Conservation (phyloP, 2,888 invertebrate species). For the Spicauda simplicius region DNA sequence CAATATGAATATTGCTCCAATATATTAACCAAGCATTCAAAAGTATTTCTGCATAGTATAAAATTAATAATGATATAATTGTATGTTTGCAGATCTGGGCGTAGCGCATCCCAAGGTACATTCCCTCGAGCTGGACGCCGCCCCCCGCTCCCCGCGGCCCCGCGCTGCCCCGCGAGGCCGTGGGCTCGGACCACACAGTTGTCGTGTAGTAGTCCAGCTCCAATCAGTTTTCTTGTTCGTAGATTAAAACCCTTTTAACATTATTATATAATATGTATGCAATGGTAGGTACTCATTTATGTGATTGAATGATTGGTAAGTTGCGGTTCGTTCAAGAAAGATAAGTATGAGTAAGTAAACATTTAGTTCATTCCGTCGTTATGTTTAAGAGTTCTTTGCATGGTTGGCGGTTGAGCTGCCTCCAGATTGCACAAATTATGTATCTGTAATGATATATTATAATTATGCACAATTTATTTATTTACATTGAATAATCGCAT, state of each 20-base stretch:
- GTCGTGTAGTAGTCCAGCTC: not conserved
- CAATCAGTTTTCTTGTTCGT: slow-evolving; percentile 8
- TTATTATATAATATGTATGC: slow-evolving; percentile 11
- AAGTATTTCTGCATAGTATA: too few relatives aligned
- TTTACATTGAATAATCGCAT: too few relatives aligned
- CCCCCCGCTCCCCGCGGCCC: not conserved
- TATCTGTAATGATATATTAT: too few relatives aligned
- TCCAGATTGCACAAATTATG: not conserved
- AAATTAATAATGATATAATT: not conserved
- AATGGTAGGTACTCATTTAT: slow-evolving; percentile 7
- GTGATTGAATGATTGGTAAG: slow-evolving; percentile 6
- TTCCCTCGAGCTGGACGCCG: not conserved
- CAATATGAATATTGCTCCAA: too few relatives aligned
- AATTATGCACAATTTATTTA: too few relatives aligned
- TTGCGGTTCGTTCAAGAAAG: slow-evolving; percentile 22
- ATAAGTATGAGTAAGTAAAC: slow-evolving; percentile 26
- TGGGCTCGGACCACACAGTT: not conserved
- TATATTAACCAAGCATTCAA: too few relatives aligned
- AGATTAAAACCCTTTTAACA: slow-evolving; percentile 2
- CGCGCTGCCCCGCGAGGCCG: not conserved
- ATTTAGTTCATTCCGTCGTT: slow-evolving; percentile 47
- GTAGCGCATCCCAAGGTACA: slow-evolving; percentile 39
- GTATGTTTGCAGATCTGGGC: slow-evolving; percentile 56
- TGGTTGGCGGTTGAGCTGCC: not conserved
- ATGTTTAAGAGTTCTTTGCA: slow-evolving; percentile 28